phyloP scores from a whole-genome alignment of 1,140 invertebrate genomes.

The Drosophila watanabei region DNA sequence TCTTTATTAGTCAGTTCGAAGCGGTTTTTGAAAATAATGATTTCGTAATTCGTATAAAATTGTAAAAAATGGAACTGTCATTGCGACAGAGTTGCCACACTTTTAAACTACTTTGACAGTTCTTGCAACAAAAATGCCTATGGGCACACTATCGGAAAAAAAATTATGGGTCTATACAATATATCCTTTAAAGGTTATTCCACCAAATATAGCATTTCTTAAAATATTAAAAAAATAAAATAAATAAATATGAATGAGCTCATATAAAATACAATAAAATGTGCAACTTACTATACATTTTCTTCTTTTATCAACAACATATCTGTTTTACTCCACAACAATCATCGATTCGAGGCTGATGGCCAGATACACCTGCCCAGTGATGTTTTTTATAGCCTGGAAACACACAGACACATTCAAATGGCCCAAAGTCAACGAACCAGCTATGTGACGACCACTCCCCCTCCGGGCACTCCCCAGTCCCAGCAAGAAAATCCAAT shows the following conservation, averaged over 20 bases:
- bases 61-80: too few relatives aligned
- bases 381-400: conserved; percentile 27
- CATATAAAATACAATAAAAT: neutral
- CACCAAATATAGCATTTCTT: too few relatives aligned
- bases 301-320: neutral
- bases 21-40: too few relatives aligned
- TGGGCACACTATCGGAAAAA: too few relatives aligned
- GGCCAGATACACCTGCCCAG: conserved; percentile 38
- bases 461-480: neutral
- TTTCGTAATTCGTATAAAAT: too few relatives aligned
- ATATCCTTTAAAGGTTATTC: too few relatives aligned
- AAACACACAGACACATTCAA: conserved; percentile 26
- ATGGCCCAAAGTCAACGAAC: conserved; percentile 51
- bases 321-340: conserved; percentile 11
- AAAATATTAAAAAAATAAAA: too few relatives aligned
- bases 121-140: too few relatives aligned
- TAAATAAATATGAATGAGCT: neutral
- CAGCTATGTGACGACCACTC: conserved; percentile 2
- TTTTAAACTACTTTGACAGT: too few relatives aligned
- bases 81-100: too few relatives aligned
- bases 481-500: neutral
- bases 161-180: too few relatives aligned
- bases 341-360: conserved; percentile 31
- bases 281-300: neutral
- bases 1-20: too few relatives aligned